Conservation (phyloP, 2,888 invertebrate genomes). For the Frankliniella fusca region DNA sequence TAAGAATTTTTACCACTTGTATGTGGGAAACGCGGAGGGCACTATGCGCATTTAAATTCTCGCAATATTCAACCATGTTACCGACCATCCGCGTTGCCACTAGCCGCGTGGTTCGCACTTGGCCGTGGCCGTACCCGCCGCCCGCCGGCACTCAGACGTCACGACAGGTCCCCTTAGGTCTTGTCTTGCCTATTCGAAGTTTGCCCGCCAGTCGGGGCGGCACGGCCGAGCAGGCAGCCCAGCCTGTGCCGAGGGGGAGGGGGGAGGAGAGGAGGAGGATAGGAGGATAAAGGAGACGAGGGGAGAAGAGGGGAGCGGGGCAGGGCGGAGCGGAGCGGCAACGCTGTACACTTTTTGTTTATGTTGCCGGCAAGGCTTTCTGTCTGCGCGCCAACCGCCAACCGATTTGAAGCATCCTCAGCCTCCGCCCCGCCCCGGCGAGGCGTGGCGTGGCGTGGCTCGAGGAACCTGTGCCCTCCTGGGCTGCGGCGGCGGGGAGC, state of each 20-base stretch:
- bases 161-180: background rate
- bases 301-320: background rate
- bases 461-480: too few species aligned
- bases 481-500: too few species aligned
- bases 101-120: too few species aligned
- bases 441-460: too few species aligned
- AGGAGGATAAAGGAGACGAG: background rate
- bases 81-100: too few species aligned
- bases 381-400: slow-evolving; percentile 20
- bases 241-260: background rate
- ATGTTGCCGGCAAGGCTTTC: slow-evolving; percentile 24
- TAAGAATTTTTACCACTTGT: too few species aligned
- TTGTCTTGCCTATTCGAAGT: background rate
- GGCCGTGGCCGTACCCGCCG: background rate
- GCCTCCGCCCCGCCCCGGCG: too few species aligned
- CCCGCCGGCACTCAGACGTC: background rate
- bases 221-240: background rate
- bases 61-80: too few species aligned
- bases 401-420: background rate
- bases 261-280: background rate
- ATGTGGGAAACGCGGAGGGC: too few species aligned
- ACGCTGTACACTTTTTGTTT: slow-evolving; percentile 26
- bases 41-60: too few species aligned
- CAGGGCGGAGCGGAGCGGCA: background rate
- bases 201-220: background rate